A percentile compares a stretch with the other conserved stretches of the same genome.
phyloP scores from a whole-genome alignment of 2,113 vertebrate species.

The Otocyon megalotis region DNA sequence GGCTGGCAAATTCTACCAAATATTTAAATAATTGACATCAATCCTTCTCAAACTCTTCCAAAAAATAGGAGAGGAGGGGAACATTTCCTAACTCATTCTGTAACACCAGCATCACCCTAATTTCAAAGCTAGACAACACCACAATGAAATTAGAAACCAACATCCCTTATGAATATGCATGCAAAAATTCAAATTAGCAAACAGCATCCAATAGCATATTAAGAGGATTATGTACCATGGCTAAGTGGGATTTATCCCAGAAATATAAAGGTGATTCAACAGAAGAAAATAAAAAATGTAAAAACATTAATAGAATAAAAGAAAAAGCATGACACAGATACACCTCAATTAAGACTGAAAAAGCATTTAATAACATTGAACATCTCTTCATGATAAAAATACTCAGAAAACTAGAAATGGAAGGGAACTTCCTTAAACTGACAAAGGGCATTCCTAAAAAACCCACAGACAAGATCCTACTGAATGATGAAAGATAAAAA shows the following conservation, averaged over 20 bases:
- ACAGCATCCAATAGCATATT: not conserved
- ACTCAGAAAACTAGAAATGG: not conserved
- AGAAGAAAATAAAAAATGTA: not conserved
- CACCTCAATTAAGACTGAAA: not conserved
- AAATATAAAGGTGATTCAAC: not conserved
- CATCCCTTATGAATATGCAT: not conserved
- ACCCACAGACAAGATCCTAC: not conserved
- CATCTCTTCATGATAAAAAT: not conserved
- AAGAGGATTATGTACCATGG: not conserved
- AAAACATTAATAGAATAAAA: not conserved
- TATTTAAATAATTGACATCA: not conserved
- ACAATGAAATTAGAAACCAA: not conserved
- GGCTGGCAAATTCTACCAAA: not conserved
- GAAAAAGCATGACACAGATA: not conserved
- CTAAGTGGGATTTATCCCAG: not conserved
- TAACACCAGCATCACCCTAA: not conserved
- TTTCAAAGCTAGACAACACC: not conserved
- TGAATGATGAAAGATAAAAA: not conserved
- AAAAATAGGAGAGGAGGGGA: not conserved
- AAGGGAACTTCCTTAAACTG: not conserved
- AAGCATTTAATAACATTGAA: not conserved
- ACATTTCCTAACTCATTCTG: not conserved
- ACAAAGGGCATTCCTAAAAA: not conserved
- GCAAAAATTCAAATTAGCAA: not conserved
- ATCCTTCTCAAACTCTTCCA: not conserved